Percentiles rank a stretch among this genome's conserved stretches.
Conservation (phyloP, 2,797 vertebrate species). For the Hypotaenidia philippensis region DNA sequence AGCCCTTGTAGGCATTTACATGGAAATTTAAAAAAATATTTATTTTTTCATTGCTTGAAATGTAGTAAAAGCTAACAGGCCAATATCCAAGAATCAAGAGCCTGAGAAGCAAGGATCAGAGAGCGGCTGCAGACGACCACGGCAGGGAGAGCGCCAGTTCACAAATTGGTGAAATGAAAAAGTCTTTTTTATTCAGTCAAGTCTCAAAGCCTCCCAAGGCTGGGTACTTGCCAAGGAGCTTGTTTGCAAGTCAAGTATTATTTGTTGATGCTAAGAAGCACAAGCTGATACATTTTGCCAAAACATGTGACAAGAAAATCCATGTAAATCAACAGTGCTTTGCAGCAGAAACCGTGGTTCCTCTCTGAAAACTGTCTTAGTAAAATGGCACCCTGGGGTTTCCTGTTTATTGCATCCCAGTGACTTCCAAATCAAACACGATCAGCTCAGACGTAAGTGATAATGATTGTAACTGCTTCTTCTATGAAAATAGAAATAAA, state of each 20-base stretch:
- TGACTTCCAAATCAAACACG: conserved; percentile 59
- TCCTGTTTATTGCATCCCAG: conserved; percentile 53
- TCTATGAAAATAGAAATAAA: conserved; percentile 46
- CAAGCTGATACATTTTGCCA: conserved; percentile 59
- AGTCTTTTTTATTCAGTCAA: neutral
- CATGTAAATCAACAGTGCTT: conserved; percentile 54
- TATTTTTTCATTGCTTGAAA: conserved; percentile 30
- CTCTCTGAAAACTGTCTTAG: conserved; percentile 38
- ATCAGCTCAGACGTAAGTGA: neutral
- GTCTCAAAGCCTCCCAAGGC: neutral
- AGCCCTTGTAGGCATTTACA: conserved; percentile 68
- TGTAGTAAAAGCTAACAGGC: conserved; percentile 10
- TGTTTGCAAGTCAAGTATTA: conserved; percentile 64
- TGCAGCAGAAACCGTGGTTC: conserved; percentile 31
- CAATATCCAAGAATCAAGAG: neutral
- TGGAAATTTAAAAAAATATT: conserved; percentile 58
- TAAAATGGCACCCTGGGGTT: conserved; percentile 54
- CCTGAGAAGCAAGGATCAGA: neutral
- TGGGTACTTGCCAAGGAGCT: conserved; percentile 51
- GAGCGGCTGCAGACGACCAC: neutral
- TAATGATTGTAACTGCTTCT: conserved; percentile 45
- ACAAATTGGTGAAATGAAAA: conserved; percentile 11
- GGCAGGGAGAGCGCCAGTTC: neutral
- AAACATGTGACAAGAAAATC: conserved; percentile 66
- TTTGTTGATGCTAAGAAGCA: conserved; percentile 57